Conservation (phyloP, 2,113 vertebrate genomes). For the Tichodroma muraria region DNA sequence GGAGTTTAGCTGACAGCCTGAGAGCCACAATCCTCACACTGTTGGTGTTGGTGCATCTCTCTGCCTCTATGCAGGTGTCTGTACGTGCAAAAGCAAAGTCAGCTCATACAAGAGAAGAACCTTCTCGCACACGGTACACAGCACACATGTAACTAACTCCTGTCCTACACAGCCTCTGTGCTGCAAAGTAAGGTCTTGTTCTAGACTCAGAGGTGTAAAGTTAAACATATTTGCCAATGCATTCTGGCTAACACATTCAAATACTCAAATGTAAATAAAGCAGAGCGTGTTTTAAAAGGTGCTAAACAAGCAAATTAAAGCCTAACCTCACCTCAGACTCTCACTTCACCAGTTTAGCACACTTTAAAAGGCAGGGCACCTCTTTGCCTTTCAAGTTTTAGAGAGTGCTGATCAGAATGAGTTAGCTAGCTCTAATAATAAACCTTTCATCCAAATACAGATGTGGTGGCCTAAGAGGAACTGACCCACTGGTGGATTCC, state of each 20-base stretch:
- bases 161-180: too few species aligned
- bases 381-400: constrained; percentile 26
- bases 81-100: neutral
- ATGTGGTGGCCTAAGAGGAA: neutral
- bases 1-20: neutral
- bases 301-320: constrained; percentile 50
- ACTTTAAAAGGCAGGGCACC: neutral
- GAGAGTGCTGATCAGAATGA: neutral
- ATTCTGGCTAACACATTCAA: neutral
- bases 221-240: neutral
- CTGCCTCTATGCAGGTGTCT: neutral
- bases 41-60: neutral
- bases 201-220: constrained; percentile 15
- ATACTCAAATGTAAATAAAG: constrained; percentile 22
- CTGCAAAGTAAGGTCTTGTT: neutral
- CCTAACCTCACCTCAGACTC: constrained; percentile 3
- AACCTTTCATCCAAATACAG: neutral
- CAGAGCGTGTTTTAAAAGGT: constrained; percentile 32
- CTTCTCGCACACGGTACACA: neutral
- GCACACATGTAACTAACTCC: neutral
- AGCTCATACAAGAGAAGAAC: neutral
- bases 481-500: neutral
- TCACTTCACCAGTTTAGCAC: constrained; percentile 25
- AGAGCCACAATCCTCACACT: neutral
- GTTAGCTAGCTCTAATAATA: constrained; percentile 3